Base-by-base conservation (phyloP, 2,888 invertebrate species). In the Apotomis capreana region DNA sequence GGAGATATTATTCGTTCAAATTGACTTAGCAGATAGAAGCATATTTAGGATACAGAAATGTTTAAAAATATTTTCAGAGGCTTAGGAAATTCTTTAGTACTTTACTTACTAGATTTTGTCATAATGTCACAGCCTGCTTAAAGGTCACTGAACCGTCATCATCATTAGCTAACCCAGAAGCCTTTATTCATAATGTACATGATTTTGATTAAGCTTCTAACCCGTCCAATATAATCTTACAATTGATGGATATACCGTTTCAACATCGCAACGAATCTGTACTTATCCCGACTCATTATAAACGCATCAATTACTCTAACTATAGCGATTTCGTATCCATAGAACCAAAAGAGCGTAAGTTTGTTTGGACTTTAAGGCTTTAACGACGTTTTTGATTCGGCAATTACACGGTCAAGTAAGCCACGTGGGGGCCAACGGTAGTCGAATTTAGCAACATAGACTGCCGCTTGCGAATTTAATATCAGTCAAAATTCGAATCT, bases 371-470 rank as follows among this genome's bases (percentile, higher is more conserved):
- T 55, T 46, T 12, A 26, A 46, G 36, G 55, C 26, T 46, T 44
- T 46, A 46, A 36, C 26, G 46, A 46, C 55, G 6, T 57, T 40
- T 55, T 65, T 57, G 5, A 36, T 15, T 36, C n/a, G 4, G 12
- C 12, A 26, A 55, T 44, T 62, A n/a, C 46, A 51, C n/a, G 58
- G 5, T 4, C 60, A 49, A 54, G 64, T 62, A 72, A 62, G 51
- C 71, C 71, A 72, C 71, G 71, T 72, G 71, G 71, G 71, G 67
- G 15, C 68, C 61, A 61, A 72, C 71, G 58, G 71, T 72, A 72
- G 71, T 63, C 68, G 12, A 58, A 61, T 15, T 57, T 68, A n/a
- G 13, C 44, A 59, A 6, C 49, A 58, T 52, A 54, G 58, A 52
- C 36, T 62, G 51, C 40, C 26, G 15, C 26, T 46, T 15, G 5